Conservation (phyloP, 37 sponge, comb jelly and placozoan species). For the Spongilla lacustris region DNA sequence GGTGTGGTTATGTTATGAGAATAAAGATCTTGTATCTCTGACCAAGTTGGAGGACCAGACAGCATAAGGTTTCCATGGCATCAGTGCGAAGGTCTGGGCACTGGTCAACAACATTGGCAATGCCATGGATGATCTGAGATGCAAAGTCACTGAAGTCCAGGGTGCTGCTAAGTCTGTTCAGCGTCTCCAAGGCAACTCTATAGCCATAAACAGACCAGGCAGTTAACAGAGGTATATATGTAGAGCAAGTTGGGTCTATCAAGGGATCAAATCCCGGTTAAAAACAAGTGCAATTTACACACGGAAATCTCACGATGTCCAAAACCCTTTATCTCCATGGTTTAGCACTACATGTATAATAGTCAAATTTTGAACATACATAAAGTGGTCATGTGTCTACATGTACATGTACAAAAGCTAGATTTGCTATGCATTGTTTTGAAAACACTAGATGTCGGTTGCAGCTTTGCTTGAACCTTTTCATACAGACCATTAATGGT, state of each 20-base stretch:
- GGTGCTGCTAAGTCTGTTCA: constrained; percentile 61
- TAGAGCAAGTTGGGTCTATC: no score
- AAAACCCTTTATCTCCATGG: no score
- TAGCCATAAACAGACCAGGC: neutral
- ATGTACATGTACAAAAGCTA: neutral
- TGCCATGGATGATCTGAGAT: constrained; percentile 88
- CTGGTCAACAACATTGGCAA: constrained; percentile 72
- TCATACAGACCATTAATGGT: no score
- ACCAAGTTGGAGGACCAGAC: constrained; percentile 77
- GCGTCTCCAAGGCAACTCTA: constrained; percentile 82
- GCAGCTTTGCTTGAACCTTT: no score
- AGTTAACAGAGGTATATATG: no score
- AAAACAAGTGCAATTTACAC: no score
- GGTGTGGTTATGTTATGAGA: constrained; percentile 73
- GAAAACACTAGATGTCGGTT: no score
- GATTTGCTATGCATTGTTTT: neutral
- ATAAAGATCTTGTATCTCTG: constrained; percentile 86
- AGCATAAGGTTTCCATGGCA: constrained; percentile 83
- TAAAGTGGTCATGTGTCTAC: neutral
- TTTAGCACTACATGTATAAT: no score
- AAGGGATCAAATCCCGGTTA: no score
- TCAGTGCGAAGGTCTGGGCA: constrained; percentile 72
- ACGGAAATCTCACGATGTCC: no score
- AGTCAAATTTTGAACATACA: no score
- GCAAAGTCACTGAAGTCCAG: constrained; percentile 93